Evolutionary conservation across 2,888 invertebrate genomes (phyloP), one percentile per base, ranked within the genome.

Genomic region (Caenorhabditis afra): DNA sequence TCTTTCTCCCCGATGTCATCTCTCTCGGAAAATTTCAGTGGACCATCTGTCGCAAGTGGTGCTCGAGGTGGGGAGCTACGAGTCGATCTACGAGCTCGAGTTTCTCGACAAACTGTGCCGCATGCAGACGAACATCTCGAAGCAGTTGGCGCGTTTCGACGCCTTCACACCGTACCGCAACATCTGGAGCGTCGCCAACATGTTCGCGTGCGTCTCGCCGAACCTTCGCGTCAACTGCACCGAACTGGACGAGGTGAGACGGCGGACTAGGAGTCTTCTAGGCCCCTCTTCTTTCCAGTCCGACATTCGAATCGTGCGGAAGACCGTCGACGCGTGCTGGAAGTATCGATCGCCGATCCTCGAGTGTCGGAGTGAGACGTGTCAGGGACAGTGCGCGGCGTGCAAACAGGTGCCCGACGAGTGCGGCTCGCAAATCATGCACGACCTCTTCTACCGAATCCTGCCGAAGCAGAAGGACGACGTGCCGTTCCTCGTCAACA

Each of bases 371-470:
- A 68, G 67, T 35, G 75, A 81, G 20, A 73, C 62, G 35, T 79
- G 79, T 58, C 61, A 67, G 22, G 79, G 79, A 67, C 76, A 78
- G 53, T 71, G 73, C 58, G 41, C 57, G 0, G 59, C 55, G 8
- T 81, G 81, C 47, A 62, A 58, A 57, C 59, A 50, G 23, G 29
- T 86, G 11, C 87, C 88, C 1, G 50, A 67, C 8, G 84, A 86
- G 20, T 88, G 88, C 65, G 75, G 86, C 0, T 83, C 85, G 4
- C 82, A 84, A 41, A 89, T 88, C 83, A 85, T 89, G 81, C 84
- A 86, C 65, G 89, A 89, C 73, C 75, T 89, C 1, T 89, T 89
- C 82, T 89, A 89, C 59, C 87, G 89, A n/a, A 81, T 89, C 11
- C 81, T 89, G n/a, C 89, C 89, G 8, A 74, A 75, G 44, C 80